A percentile compares a stretch with the other conserved stretches of the same genome.
phyloP scores from a whole-genome alignment of 1,140 invertebrate species.

The Drosophila azteca region DNA sequence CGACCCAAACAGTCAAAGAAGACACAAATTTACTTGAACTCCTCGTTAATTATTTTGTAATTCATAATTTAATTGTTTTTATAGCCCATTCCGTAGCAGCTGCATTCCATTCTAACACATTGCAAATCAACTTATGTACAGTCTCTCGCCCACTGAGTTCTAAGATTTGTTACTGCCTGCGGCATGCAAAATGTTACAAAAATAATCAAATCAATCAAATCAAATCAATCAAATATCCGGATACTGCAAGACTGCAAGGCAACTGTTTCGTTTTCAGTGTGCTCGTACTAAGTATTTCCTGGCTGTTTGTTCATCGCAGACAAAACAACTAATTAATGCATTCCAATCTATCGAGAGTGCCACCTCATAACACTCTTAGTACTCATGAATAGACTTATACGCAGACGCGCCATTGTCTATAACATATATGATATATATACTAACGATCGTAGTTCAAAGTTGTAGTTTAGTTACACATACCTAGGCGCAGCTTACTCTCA shows the following conservation, averaged over 20 bases:
- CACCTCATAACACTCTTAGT: constrained; percentile 38
- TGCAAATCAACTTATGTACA: constrained; percentile 54
- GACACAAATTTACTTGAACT: constrained; percentile 15
- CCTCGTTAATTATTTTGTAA: constrained; percentile 18
- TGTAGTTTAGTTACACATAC: constrained; percentile 53
- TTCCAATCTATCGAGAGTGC: constrained; percentile 18
- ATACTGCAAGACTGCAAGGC: constrained; percentile 14
- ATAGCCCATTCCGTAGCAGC: constrained; percentile 47
- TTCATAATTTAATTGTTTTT: constrained; percentile 33
- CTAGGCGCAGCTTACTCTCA: constrained; percentile 41
- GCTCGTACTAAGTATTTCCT: constrained; percentile 44
- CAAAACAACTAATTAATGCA: constrained; percentile 12
- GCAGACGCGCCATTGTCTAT: neutral
- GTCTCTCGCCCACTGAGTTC: constrained; percentile 61
- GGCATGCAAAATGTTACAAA: constrained; percentile 59
- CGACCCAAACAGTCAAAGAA: constrained; percentile 30
- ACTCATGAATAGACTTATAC: constrained; percentile 19
- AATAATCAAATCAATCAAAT: constrained; percentile 23
- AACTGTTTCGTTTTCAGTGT: constrained; percentile 20
- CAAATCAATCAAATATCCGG: constrained; percentile 32
- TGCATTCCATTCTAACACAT: constrained; percentile 43
- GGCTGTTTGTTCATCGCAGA: constrained; percentile 52
- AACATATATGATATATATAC: constrained; percentile 15
- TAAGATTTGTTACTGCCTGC: constrained; percentile 68
- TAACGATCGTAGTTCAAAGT: constrained; percentile 47